Conservation (phyloP, 2,888 invertebrate genomes). For the Icerya purchasi region DNA sequence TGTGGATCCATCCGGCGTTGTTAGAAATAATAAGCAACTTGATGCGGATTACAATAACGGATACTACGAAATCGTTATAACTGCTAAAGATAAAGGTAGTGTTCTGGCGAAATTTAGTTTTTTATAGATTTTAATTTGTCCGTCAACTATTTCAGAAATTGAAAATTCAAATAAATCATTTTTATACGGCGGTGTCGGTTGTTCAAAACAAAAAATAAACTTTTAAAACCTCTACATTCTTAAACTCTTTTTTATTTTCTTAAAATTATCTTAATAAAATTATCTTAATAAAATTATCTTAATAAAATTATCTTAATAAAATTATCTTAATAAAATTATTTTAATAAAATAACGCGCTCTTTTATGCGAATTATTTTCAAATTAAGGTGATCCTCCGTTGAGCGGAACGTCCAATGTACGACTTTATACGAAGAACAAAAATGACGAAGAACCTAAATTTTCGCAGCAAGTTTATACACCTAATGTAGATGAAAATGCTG, state of each 20-base stretch:
- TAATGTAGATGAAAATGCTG: constrained; percentile 87
- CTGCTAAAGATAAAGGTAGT: constrained; percentile 79
- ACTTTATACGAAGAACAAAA: constrained; percentile 92
- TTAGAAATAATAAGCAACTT: constrained; percentile 64
- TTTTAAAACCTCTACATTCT: too few species aligned
- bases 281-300: too few species aligned
- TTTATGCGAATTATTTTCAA: too few species aligned
- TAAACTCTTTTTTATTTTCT: too few species aligned
- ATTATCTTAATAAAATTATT: too few species aligned
- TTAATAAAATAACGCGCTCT: too few species aligned
- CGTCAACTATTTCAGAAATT: not conserved
- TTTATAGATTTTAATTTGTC: not conserved
- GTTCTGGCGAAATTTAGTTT: too few species aligned
- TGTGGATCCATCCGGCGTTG: constrained; percentile 78
- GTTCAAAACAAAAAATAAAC: too few species aligned
- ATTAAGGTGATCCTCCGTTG: constrained; percentile 70
- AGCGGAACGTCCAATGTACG: constrained; percentile 84
- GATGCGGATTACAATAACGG: constrained; percentile 94
- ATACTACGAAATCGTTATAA: constrained; percentile 83
- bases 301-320: too few species aligned
- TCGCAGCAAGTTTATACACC: constrained; percentile 91
- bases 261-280: too few species aligned
- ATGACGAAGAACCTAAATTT: constrained; percentile 92
- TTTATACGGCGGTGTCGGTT: too few species aligned
- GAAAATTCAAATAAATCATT: not conserved